phyloP scores from a whole-genome alignment of 2,797 vertebrate species.

The Oryzias dopingdopingensis region DNA sequence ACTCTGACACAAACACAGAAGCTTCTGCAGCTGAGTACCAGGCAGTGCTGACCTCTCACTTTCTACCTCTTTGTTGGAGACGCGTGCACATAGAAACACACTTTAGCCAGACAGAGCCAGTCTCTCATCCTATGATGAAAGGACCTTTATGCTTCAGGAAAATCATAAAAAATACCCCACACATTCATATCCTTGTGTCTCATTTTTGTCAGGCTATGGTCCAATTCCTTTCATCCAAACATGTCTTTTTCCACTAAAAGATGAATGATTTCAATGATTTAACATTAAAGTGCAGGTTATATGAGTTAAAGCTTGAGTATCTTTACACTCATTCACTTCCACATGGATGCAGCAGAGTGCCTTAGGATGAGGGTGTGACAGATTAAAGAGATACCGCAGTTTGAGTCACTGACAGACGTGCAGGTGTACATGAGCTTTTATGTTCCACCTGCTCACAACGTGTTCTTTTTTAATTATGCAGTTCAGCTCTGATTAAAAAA shows the following conservation, averaged over 20 bases:
- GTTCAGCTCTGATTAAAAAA: too few species aligned
- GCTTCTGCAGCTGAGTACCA: constrained; percentile 56
- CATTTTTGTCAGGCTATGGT: background rate
- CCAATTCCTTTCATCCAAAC: background rate
- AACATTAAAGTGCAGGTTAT: background rate
- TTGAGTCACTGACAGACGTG: constrained; percentile 14
- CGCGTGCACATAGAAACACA: constrained; percentile 38
- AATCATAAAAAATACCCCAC: constrained; percentile 2
- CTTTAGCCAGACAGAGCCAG: constrained; percentile 48
- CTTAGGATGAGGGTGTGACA: constrained; percentile 4
- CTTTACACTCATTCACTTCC: background rate
- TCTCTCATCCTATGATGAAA: constrained; percentile 51
- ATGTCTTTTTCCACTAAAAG: background rate
- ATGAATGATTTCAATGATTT: too few species aligned
- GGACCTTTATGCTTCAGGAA: constrained; percentile 40
- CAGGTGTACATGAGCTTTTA: constrained; percentile 46
- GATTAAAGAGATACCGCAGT: constrained; percentile 27
- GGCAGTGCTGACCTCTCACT: constrained; percentile 55
- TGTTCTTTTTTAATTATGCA: background rate
- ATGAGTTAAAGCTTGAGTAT: constrained; percentile 2
- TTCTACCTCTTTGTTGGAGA: constrained; percentile 36
- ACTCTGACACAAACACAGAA: constrained; percentile 32
- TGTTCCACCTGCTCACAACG: constrained; percentile 21
- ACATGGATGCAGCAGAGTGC: background rate
- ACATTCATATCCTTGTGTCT: background rate